Conservation (phyloP, 2,797 vertebrate genomes). For the Anableps anableps region DNA sequence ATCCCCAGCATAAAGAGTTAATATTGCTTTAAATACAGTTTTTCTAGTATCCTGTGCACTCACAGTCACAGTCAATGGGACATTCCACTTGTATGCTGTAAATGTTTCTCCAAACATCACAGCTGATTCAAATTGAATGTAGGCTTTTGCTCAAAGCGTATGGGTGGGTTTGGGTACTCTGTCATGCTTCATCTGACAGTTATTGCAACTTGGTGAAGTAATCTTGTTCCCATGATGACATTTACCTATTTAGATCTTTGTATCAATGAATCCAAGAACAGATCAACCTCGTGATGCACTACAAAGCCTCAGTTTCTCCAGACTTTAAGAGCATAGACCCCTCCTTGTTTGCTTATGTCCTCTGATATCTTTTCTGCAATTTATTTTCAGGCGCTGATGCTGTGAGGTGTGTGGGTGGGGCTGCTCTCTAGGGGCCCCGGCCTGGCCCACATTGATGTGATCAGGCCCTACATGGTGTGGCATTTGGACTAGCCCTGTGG, state of each 20-base stretch:
- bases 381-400: slow-evolving; percentile 75
- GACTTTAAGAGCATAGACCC: slow-evolving; percentile 22
- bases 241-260: slow-evolving; percentile 30
- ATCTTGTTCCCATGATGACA: slow-evolving; percentile 31
- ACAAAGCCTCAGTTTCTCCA: slow-evolving; percentile 37
- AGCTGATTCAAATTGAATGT: slow-evolving; percentile 58
- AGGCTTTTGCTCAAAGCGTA: slow-evolving; percentile 46
- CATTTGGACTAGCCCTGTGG: slow-evolving; percentile 79
- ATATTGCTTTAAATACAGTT: slow-evolving; percentile 42
- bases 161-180: slow-evolving; percentile 31
- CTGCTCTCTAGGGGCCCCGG: slow-evolving; percentile 60
- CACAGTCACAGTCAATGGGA: slow-evolving; percentile 24
- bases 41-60: slow-evolving; percentile 19
- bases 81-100: slow-evolving; percentile 68
- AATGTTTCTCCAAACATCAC: slow-evolving; percentile 43
- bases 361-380: slow-evolving; percentile 66
- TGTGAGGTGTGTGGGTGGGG: slow-evolving; percentile 67
- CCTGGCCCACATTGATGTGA: slow-evolving; percentile 77
- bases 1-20: neutral
- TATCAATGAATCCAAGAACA: slow-evolving; percentile 27
- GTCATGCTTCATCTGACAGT: slow-evolving; percentile 18
- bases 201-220: slow-evolving; percentile 46
- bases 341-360: slow-evolving; percentile 57
- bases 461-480: slow-evolving; percentile 84
- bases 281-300: slow-evolving; percentile 35